Evolutionary conservation across 2,888 invertebrate species (phyloP).

Genomic region (Conus canariensis): DNA sequence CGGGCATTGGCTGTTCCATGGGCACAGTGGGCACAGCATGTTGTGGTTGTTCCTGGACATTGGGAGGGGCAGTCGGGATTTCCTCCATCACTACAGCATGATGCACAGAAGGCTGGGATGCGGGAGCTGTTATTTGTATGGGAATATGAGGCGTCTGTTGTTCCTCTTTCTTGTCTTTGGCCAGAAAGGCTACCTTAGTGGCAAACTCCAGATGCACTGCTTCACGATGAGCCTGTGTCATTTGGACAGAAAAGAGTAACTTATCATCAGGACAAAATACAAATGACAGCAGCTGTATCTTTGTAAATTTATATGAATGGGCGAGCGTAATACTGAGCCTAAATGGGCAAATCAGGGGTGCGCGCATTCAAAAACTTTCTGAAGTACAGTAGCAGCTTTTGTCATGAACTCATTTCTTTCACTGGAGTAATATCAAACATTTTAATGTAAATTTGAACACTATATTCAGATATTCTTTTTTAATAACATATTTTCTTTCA

Average conservation of each 20-base stretch:
- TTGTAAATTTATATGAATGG: no score
- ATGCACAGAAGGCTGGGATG: not conserved
- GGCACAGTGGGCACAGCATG: not conserved
- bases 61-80: not conserved
- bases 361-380: no score
- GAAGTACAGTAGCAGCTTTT: no score
- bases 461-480: no score
- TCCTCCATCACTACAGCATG: not conserved
- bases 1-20: not conserved
- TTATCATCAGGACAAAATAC: no score
- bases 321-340: no score
- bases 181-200: constrained; percentile 26
- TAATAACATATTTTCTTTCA: no score
- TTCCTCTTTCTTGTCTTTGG: not conserved
- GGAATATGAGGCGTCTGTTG: not conserved
- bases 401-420: no score
- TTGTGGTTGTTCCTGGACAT: not conserved
- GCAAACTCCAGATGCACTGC: constrained; percentile 19
- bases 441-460: no score
- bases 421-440: no score
- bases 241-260: not conserved
- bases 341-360: no score
- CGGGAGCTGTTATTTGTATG: not conserved
- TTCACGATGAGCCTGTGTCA: not conserved
- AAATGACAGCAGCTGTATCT: no score